phyloP scores from a whole-genome alignment of 2,888 invertebrate genomes.

The Drosophila multiciliata region DNA sequence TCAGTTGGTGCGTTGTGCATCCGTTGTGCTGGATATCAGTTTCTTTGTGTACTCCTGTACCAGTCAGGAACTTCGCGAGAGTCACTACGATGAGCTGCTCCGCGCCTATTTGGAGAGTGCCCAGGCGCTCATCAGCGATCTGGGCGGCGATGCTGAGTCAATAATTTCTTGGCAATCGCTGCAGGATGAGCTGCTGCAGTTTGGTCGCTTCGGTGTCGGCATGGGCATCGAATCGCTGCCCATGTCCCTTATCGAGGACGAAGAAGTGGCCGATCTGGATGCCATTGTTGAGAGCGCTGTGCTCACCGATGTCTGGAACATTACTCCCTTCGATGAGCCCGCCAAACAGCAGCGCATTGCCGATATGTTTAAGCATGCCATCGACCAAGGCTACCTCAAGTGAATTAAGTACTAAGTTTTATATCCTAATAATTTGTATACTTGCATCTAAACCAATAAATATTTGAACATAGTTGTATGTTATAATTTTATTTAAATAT shows the following conservation, averaged over 20 bases:
- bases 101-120: slow-evolving; percentile 87
- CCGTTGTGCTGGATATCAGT: slow-evolving; percentile 76
- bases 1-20: slow-evolving; percentile 86
- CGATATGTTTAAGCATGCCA: slow-evolving; percentile 88
- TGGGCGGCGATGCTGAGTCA: slow-evolving; percentile 87
- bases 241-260: slow-evolving; percentile 86
- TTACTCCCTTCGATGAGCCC: slow-evolving; percentile 87
- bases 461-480: neutral
- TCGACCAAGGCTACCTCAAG: slow-evolving; percentile 87
- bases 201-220: slow-evolving; percentile 86
- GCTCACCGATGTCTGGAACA: slow-evolving; percentile 88
- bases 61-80: slow-evolving; percentile 86
- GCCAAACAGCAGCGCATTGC: slow-evolving; percentile 88
- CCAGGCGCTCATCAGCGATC: slow-evolving; percentile 85
- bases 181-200: slow-evolving; percentile 85
- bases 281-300: slow-evolving; percentile 78
- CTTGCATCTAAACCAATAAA: neutral
- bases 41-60: slow-evolving; percentile 89
- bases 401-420: slow-evolving; percentile 21
- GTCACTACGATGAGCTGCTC: slow-evolving; percentile 86
- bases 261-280: slow-evolving; percentile 86
- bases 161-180: slow-evolving; percentile 84
- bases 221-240: slow-evolving; percentile 87
- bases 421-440: neutral
- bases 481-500: neutral